Percentiles rank a stretch among this genome's conserved stretches.
Conservation (phyloP, 2,113 vertebrate species). For the Apteryx mantelli region DNA sequence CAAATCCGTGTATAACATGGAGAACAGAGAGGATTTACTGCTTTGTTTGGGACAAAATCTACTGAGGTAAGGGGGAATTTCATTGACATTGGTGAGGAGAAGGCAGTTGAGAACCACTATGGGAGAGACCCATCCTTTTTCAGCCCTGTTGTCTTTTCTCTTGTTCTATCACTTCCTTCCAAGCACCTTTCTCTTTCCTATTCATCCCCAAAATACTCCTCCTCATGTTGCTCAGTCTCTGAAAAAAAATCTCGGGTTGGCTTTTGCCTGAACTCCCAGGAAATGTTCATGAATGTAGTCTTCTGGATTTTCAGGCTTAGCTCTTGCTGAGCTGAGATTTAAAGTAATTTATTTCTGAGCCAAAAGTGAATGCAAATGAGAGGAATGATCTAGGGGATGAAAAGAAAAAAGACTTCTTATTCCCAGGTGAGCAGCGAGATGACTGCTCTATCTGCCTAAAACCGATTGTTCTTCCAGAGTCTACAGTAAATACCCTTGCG, state of each 20-base stretch:
- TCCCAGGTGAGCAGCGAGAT: constrained; percentile 12
- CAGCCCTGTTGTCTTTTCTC: neutral
- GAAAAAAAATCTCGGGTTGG: neutral
- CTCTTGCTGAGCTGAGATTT: constrained; percentile 38
- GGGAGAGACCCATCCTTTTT: neutral
- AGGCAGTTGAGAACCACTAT: neutral
- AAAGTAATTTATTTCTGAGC: constrained; percentile 64
- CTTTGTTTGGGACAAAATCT: neutral
- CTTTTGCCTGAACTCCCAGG: constrained; percentile 14
- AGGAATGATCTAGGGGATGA: neutral
- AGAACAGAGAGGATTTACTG: neutral
- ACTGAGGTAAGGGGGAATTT: neutral
- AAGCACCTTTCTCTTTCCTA: neutral
- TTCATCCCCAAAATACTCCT: neutral
- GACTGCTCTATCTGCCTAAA: constrained; percentile 39
- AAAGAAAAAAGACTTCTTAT: constrained; percentile 14
- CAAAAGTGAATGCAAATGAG: constrained; percentile 37
- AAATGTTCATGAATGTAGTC: neutral
- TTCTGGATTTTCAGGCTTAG: constrained; percentile 46
- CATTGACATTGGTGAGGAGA: neutral
- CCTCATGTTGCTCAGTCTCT: neutral
- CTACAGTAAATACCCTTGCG: neutral
- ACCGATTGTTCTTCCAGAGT: neutral
- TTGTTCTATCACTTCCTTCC: neutral
- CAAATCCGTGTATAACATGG: neutral